Percentiles rank a stretch among this genome's conserved stretches.
These are phyloP conservation scores for Anseranas semipalmata DNA, from an alignment of 2,113 vertebrate species.

Conservation along the genomic window DNA sequence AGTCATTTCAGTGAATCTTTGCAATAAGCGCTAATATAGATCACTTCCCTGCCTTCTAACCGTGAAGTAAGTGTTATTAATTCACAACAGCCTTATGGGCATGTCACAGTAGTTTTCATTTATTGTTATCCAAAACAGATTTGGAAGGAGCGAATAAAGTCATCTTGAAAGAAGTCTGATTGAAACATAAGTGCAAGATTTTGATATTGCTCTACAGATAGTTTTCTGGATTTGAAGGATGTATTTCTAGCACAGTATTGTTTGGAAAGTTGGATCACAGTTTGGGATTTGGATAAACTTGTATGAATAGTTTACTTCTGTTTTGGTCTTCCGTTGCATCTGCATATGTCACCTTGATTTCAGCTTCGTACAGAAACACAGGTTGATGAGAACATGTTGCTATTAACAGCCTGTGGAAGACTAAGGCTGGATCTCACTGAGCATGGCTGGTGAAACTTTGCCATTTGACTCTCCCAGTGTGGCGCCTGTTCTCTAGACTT, in stretches of 20 bases:
- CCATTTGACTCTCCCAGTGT: neutral
- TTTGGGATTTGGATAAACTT: neutral
- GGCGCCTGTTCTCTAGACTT: neutral
- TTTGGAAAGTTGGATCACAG: neutral
- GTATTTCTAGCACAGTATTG: neutral
- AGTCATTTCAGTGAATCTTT: neutral
- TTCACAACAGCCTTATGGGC: neutral
- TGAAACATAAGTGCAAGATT: neutral
- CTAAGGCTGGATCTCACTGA: neutral
- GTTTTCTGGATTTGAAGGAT: neutral
- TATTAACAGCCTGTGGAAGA: neutral
- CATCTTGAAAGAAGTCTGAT: neutral
- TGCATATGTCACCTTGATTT: neutral
- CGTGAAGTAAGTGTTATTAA: neutral
- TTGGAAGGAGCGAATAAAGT: neutral
- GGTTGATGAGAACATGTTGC: neutral
- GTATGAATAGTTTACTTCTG: neutral
- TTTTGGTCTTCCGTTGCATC: neutral
- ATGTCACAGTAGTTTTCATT: neutral
- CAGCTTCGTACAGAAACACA: neutral
- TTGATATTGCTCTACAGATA: neutral
- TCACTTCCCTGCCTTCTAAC: neutral
- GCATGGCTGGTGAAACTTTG: accelerated
- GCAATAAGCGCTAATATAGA: neutral
- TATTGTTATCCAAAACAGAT: neutral